These are phyloP conservation scores for Polymixis flavicincta DNA, from an alignment of 2,888 invertebrate species.

Conservation along the genomic window DNA sequence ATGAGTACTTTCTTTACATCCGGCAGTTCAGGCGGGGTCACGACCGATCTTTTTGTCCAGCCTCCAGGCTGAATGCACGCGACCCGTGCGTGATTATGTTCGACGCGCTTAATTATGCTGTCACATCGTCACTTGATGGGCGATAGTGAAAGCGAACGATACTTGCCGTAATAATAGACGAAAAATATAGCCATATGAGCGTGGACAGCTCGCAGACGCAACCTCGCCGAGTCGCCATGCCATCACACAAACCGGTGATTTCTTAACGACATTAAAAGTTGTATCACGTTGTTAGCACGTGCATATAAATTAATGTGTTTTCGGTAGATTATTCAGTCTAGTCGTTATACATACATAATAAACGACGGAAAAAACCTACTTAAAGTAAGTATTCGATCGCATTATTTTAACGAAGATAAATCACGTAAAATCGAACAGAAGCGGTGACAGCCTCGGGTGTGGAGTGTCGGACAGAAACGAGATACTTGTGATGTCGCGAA, in stretches of 20 bases:
- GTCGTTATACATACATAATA: constrained; percentile 66
- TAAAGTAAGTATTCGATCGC: constrained; percentile 60
- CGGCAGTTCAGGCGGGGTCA: constrained; percentile 87
- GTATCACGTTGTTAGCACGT: constrained; percentile 71
- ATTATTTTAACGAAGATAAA: constrained; percentile 69
- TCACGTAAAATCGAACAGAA: constrained; percentile 68
- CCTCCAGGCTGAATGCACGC: constrained; percentile 78
- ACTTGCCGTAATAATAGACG: constrained; percentile 82
- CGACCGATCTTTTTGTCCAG: constrained; percentile 87
- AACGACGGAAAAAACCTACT: constrained; percentile 66
- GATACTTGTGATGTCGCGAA: constrained; percentile 57
- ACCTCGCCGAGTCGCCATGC: constrained; percentile 60
- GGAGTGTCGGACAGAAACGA: constrained; percentile 59
- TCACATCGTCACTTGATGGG: constrained; percentile 88
- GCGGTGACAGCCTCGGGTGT: constrained; percentile 65
- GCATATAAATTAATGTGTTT: constrained; percentile 69
- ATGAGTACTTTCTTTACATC: constrained; percentile 88
- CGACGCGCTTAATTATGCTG: constrained; percentile 90
- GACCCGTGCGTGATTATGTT: constrained; percentile 86
- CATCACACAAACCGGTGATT: constrained; percentile 65
- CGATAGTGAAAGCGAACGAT: constrained; percentile 87
- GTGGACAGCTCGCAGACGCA: constrained; percentile 44
- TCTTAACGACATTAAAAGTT: constrained; percentile 60
- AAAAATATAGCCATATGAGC: constrained; percentile 64
- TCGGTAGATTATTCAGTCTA: constrained; percentile 64